Conservation (phyloP, 2,888 invertebrate species). For the Corbicula japonica region DNA sequence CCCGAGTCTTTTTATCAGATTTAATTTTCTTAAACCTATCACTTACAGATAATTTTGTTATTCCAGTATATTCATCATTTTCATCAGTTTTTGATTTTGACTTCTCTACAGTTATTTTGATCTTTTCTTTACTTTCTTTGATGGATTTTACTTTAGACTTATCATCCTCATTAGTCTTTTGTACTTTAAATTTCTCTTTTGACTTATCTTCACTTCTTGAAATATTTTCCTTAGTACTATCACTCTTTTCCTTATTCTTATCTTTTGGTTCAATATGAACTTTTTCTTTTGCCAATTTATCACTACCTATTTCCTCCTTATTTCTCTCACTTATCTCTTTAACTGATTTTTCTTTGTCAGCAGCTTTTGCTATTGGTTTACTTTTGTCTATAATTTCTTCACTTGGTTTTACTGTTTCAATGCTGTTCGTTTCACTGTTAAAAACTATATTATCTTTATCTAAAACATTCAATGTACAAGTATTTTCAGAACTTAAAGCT, state of each 20-base stretch:
- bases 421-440: constrained; percentile 13
- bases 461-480: too few species aligned
- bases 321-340: constrained; percentile 17
- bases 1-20: constrained; percentile 19
- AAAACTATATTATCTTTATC: too few species aligned
- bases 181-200: too few species aligned
- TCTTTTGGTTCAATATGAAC: too few species aligned
- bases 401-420: neutral
- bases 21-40: constrained; percentile 56
- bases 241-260: neutral
- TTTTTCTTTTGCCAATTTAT: too few species aligned
- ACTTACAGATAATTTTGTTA: constrained; percentile 45
- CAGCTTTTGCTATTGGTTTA: too few species aligned
- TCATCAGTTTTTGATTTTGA: constrained; percentile 24
- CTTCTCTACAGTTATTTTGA: constrained; percentile 22
- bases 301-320: constrained; percentile 10
- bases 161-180: too few species aligned
- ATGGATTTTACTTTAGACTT: constrained; percentile 5
- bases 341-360: constrained; percentile 13
- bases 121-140: constrained; percentile 28
- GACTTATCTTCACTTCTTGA: constrained; percentile 17
- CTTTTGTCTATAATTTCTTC: neutral
- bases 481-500: too few species aligned
- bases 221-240: neutral
- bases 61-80: constrained; percentile 25